Conservation (phyloP, 23 tunicate genomes). For the Styela plicata region DNA sequence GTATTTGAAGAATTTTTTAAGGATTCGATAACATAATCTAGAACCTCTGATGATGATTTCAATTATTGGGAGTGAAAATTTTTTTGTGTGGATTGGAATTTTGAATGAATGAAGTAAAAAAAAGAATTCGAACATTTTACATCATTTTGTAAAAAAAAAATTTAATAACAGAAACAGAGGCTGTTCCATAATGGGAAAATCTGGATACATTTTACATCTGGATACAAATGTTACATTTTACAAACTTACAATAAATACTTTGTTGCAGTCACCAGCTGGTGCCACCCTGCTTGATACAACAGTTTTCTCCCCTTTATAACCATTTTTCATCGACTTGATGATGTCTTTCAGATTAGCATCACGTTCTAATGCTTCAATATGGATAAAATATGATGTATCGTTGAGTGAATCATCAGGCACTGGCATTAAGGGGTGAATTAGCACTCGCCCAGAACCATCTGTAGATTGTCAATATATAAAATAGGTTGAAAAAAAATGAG, state of each 20-base stretch:
- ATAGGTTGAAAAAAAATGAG: not conserved
- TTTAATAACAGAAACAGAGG: too few relatives aligned
- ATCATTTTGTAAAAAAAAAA: too few relatives aligned
- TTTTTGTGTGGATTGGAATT: too few relatives aligned
- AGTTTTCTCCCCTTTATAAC: conserved; percentile 30
- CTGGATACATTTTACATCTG: too few relatives aligned
- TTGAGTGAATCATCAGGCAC: conserved; percentile 6
- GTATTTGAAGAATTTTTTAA: too few relatives aligned
- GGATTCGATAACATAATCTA: too few relatives aligned
- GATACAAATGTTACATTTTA: too few relatives aligned
- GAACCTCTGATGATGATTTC: too few relatives aligned
- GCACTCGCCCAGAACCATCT: conserved; percentile 49
- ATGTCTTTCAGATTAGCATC: conserved; percentile 21
- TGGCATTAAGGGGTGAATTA: conserved; percentile 50
- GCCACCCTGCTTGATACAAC: conserved; percentile 3
- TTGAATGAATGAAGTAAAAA: too few relatives aligned
- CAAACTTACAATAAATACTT: conserved; percentile 22
- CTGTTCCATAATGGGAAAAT: too few relatives aligned
- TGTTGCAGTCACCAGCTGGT: conserved; percentile 36
- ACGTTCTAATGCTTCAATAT: conserved; percentile 40
- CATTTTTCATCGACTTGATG: conserved; percentile 35
- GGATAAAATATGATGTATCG: conserved; percentile 25
- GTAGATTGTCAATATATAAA: not conserved
- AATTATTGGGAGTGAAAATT: too few relatives aligned
- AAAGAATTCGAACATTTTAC: too few relatives aligned